Evolutionary conservation across 1,140 invertebrate genomes (phyloP).

Genomic region (Caenorhabditis latens): DNA sequence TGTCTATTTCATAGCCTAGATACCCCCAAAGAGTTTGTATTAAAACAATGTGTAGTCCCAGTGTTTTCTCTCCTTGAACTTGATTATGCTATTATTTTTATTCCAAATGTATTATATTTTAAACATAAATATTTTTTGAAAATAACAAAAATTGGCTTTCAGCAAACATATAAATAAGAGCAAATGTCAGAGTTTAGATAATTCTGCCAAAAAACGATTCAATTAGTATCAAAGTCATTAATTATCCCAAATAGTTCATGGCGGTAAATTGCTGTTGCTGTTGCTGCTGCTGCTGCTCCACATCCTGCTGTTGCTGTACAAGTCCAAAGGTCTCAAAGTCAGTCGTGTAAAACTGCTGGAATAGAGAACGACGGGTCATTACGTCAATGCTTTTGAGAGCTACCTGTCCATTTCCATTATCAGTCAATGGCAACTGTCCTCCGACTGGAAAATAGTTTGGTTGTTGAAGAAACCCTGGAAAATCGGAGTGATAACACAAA

Average conservation of each 20-base stretch:
- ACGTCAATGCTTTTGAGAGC: conserved; percentile 36
- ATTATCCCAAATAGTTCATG: conserved; percentile 11
- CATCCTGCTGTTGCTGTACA: background rate
- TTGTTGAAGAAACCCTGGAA: conserved; percentile 41
- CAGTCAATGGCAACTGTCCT: background rate
- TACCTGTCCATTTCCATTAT: conserved; percentile 49
- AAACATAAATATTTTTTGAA: background rate
- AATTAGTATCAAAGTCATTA: background rate
- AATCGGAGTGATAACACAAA: background rate
- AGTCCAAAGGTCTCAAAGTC: conserved; percentile 40
- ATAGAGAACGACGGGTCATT: conserved; percentile 25
- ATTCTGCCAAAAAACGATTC: no score
- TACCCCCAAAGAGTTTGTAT: conserved; percentile 49
- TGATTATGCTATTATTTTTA: conserved; percentile 19
- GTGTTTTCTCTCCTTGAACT: background rate
- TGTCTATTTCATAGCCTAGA: conserved; percentile 1
- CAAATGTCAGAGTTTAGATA: no score
- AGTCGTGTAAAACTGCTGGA: conserved; percentile 15
- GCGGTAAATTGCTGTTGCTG: background rate
- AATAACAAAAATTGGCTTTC: background rate
- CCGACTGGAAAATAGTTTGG: conserved; percentile 7
- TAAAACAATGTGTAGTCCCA: conserved; percentile 52
- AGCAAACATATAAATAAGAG: background rate
- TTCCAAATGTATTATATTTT: background rate
- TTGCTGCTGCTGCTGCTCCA: background rate